Evolutionary conservation across 2,113 vertebrate genomes (phyloP).

Genomic region (Nesoenas mayeri): DNA sequence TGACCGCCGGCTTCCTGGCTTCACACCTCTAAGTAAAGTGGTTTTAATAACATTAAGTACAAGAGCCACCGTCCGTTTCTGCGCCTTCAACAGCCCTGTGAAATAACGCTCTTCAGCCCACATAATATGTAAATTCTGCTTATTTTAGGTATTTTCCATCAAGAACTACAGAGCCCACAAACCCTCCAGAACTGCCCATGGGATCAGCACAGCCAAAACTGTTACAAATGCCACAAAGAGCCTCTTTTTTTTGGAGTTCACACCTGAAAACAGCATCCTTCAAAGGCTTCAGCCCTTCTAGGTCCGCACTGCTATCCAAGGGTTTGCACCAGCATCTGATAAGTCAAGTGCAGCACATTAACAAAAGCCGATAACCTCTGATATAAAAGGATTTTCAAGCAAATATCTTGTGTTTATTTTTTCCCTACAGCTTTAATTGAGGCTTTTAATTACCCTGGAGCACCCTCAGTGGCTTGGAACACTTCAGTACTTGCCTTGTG

Average conservation of each 20-base stretch:
- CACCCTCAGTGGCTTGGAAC: background rate
- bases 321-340: background rate
- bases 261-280: background rate
- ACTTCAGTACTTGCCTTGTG: background rate
- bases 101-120: background rate
- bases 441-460: background rate
- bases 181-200: background rate
- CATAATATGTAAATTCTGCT: background rate
- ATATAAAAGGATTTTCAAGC: background rate
- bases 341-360: background rate
- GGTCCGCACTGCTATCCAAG: background rate
- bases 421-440: background rate
- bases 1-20: background rate
- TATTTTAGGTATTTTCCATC: background rate
- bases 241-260: background rate
- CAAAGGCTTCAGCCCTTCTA: background rate
- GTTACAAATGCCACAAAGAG: rapidly evolving
- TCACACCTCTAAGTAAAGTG: background rate
- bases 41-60: background rate
- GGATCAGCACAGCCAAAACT: background rate
- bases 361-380: rapidly evolving
- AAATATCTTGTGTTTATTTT: rapidly evolving
- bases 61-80: background rate
- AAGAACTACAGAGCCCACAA: background rate
- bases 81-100: background rate